Conservation (phyloP, 2,888 invertebrate species). For the Lumbricus terrestris region DNA sequence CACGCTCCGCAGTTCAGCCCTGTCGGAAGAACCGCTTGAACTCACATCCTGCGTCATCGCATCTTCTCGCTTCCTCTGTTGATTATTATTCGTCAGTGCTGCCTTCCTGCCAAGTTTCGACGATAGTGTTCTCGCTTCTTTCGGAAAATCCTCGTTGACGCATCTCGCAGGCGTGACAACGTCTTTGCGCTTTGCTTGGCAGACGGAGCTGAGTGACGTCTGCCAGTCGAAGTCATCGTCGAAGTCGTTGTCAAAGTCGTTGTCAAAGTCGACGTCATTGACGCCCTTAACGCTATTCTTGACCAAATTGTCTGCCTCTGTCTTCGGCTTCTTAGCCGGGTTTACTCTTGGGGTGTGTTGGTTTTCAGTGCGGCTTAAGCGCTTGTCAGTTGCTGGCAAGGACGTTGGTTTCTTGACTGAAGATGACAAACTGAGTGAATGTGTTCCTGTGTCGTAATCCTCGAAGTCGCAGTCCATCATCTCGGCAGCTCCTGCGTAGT, state of each 20-base stretch:
- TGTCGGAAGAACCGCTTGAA: not conserved
- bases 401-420: not conserved
- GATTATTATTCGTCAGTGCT: not conserved
- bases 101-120: not conserved
- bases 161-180: not conserved
- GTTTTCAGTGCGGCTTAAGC: not conserved
- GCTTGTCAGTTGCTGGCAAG: not conserved
- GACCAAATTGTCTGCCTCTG: not conserved
- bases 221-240: conserved; percentile 6
- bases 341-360: not conserved
- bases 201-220: not conserved
- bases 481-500: not conserved
- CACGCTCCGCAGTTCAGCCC: not conserved
- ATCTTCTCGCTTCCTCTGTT: not conserved
- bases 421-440: not conserved
- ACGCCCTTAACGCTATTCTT: not conserved
- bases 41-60: not conserved
- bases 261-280: not conserved
- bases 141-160: not conserved
- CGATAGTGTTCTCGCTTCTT: not conserved
- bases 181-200: not conserved
- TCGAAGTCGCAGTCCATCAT: not conserved
- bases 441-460: not conserved
- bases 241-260: too few relatives aligned
- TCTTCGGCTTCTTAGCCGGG: not conserved